These are phyloP conservation scores for Harpagoxenus sublaevis DNA, from an alignment of 2,888 invertebrate species.

Conservation along the genomic window DNA sequence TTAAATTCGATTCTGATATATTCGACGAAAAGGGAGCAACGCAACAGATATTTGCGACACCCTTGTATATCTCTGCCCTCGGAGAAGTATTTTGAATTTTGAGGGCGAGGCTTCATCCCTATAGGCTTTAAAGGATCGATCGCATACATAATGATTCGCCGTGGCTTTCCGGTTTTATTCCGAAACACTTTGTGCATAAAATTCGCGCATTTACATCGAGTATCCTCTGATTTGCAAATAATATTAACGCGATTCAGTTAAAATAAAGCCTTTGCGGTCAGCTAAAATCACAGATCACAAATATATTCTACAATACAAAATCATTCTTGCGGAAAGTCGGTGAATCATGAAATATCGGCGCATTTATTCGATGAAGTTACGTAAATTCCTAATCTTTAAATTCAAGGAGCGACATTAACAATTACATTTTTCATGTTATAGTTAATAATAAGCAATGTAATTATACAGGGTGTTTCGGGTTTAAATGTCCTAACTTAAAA, in stretches of 20 bases:
- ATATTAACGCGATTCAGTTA: constrained; percentile 12
- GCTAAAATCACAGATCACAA: not conserved
- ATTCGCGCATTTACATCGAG: constrained; percentile 10
- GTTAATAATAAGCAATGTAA: not conserved
- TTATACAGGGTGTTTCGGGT: too few species aligned
- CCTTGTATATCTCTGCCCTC: not conserved
- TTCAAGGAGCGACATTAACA: not conserved
- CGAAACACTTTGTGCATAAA: constrained; percentile 33
- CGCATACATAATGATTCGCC: constrained; percentile 24
- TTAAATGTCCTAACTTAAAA: too few species aligned
- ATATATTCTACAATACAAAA: not conserved
- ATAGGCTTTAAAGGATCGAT: constrained; percentile 30
- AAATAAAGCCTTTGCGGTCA: not conserved
- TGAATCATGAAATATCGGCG: not conserved
- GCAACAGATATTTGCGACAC: not conserved
- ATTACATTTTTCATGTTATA: not conserved
- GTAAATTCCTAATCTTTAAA: not conserved
- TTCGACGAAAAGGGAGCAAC: not conserved
- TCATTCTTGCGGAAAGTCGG: not conserved
- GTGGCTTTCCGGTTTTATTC: constrained; percentile 21
- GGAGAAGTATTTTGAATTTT: constrained; percentile 18
- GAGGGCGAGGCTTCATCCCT: constrained; percentile 32
- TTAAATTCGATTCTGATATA: constrained; percentile 26
- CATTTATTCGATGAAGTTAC: not conserved
- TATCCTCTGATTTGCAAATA: constrained; percentile 30